A percentile compares a stretch with the other conserved stretches of the same genome.
These are phyloP conservation scores for Hydroisotoma schaefferi DNA, from an alignment of 2,888 invertebrate species.

Conservation along the genomic window DNA sequence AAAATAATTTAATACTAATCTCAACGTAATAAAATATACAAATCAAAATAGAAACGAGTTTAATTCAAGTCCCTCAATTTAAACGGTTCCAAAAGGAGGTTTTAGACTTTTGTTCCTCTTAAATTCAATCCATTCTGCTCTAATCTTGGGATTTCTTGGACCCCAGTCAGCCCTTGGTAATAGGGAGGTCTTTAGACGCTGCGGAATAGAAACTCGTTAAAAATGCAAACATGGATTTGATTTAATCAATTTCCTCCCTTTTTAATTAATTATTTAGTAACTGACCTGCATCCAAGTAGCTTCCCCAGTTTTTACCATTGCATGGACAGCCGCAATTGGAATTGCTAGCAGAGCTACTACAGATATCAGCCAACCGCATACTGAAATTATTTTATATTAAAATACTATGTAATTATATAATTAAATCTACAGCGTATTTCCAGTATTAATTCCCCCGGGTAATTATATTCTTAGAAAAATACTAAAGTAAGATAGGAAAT, in stretches of 20 bases:
- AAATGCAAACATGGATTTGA: neutral
- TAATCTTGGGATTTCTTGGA: slow-evolving; percentile 24
- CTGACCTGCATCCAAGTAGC: slow-evolving; percentile 8
- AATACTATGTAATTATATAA: too few relatives aligned
- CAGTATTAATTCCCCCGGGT: too few relatives aligned
- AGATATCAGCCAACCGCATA: slow-evolving; percentile 27
- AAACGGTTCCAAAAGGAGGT: too few relatives aligned
- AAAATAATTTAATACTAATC: neutral
- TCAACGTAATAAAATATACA: too few relatives aligned
- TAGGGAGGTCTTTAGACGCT: slow-evolving; percentile 27
- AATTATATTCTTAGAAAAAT: neutral
- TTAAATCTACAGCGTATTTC: too few relatives aligned
- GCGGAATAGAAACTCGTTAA: too few relatives aligned
- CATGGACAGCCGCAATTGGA: slow-evolving; percentile 54
- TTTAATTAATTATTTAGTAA: neutral
- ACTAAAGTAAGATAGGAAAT: neutral
- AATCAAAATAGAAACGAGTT: too few relatives aligned
- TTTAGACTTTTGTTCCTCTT: too few relatives aligned
- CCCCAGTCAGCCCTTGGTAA: slow-evolving; percentile 27
- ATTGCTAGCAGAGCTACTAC: slow-evolving; percentile 53
- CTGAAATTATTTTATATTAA: slow-evolving; percentile 14
- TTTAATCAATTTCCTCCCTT: neutral
- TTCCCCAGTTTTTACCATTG: slow-evolving; percentile 47
- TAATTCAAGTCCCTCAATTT: too few relatives aligned
- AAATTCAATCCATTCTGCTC: slow-evolving; percentile 35